A percentile compares a stretch with the other conserved stretches of the same genome.
phyloP scores from a whole-genome alignment of 2,797 vertebrate genomes.

The Manis crassicaudata region DNA sequence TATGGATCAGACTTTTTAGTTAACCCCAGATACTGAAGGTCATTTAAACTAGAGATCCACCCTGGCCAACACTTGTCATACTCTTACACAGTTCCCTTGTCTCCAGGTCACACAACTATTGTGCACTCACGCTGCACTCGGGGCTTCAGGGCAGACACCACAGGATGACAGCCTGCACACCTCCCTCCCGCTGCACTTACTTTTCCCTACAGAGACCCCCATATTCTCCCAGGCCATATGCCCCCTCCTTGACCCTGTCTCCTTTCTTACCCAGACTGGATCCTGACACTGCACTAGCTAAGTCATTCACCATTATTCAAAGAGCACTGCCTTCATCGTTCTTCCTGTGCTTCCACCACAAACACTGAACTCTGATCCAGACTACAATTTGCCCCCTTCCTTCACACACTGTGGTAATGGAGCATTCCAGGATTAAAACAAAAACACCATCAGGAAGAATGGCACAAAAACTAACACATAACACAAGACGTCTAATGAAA shows the following conservation, averaged over 20 bases:
- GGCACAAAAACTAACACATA: not conserved
- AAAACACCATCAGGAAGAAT: not conserved
- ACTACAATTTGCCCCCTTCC: not conserved
- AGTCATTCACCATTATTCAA: not conserved
- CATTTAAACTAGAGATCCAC: not conserved
- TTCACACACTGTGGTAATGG: not conserved
- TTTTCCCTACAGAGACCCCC: not conserved
- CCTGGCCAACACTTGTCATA: not conserved
- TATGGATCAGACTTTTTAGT: not conserved
- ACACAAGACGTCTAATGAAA: not conserved
- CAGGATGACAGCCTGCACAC: too few species aligned
- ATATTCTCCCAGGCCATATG: not conserved
- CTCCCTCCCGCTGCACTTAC: not conserved
- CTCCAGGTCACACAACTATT: not conserved
- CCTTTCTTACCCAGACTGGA: not conserved
- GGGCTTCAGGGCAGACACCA: not conserved
- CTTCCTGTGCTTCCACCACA: not conserved
- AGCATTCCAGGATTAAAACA: not conserved
- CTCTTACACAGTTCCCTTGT: not conserved
- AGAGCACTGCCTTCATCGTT: not conserved
- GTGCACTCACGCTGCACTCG: not conserved
- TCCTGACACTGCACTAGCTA: not conserved
- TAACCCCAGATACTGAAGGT: not conserved
- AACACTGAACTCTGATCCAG: not conserved
- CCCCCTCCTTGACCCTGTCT: not conserved